A percentile compares a stretch with the other conserved stretches of the same genome.
These are phyloP conservation scores for Psittacus erithacus DNA, from an alignment of 2,113 vertebrate genomes.

Conservation along the genomic window DNA sequence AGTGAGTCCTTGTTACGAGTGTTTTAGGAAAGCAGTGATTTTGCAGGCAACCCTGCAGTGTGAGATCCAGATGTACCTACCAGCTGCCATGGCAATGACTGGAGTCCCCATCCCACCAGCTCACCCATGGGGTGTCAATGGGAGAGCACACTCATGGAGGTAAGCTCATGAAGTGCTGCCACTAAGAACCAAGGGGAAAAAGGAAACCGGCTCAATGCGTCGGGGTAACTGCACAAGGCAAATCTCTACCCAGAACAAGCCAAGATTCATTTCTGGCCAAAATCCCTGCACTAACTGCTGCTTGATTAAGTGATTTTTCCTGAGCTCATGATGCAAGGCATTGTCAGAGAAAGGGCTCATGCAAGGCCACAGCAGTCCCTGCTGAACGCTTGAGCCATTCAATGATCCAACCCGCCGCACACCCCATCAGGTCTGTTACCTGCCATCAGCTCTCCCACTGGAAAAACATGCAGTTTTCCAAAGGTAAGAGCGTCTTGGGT, in stretches of 20 bases:
- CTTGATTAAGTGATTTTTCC: background rate
- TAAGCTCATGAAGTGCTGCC: rapidly evolving
- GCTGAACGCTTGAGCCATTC: background rate
- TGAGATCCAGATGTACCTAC: background rate
- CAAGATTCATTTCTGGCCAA: background rate
- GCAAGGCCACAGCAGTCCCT: background rate
- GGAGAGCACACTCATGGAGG: background rate
- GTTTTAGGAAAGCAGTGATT: background rate
- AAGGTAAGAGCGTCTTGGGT: constrained; percentile 63
- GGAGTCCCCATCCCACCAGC: background rate
- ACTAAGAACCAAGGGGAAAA: background rate
- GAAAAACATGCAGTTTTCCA: constrained; percentile 49
- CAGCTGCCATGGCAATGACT: too few relatives aligned
- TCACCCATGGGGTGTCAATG: rapidly evolving
- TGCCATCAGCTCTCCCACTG: constrained; percentile 10
- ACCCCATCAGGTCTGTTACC: background rate
- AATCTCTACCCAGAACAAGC: background rate
- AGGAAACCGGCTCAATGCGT: background rate
- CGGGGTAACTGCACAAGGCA: background rate
- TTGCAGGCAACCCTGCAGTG: background rate
- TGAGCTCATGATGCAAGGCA: background rate
- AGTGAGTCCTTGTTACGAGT: rapidly evolving
- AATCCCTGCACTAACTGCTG: rapidly evolving
- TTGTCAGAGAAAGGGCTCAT: background rate
- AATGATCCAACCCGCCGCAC: background rate